Evolutionary conservation across 2,113 vertebrate species (phyloP).

Genomic region (Strix aluco): DNA sequence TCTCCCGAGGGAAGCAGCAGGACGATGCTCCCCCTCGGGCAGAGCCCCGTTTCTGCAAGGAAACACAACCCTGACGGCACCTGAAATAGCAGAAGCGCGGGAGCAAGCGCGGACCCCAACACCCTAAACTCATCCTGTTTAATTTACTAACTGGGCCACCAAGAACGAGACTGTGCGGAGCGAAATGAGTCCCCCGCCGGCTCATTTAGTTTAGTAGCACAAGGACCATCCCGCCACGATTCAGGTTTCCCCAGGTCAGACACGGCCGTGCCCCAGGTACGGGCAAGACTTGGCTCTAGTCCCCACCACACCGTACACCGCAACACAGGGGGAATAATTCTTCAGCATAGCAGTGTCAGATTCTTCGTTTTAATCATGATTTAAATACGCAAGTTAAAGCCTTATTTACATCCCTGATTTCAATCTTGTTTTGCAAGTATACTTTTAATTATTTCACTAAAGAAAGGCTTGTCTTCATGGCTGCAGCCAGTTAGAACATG

Average conservation of each 20-base stretch:
- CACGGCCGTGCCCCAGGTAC: rapidly evolving
- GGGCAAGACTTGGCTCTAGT: neutral
- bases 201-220: neutral
- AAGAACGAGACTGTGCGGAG: neutral
- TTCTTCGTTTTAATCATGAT: neutral
- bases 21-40: rapidly evolving
- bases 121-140: neutral
- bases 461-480: neutral
- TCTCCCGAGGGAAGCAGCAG: rapidly evolving
- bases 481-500: constrained; percentile 37
- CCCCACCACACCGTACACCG: neutral
- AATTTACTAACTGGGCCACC: neutral
- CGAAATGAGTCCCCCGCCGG: neutral
- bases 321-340: neutral
- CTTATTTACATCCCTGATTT: neutral
- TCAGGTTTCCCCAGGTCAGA: neutral
- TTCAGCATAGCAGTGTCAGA: rapidly evolving
- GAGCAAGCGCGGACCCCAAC: neutral
- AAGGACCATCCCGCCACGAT: rapidly evolving
- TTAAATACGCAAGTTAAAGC: neutral
- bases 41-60: neutral
- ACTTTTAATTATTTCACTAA: neutral
- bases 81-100: neutral
- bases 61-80: neutral
- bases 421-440: neutral